Evolutionary conservation across 2,888 invertebrate genomes (phyloP).

Genomic region (Pedicia rivosa): DNA sequence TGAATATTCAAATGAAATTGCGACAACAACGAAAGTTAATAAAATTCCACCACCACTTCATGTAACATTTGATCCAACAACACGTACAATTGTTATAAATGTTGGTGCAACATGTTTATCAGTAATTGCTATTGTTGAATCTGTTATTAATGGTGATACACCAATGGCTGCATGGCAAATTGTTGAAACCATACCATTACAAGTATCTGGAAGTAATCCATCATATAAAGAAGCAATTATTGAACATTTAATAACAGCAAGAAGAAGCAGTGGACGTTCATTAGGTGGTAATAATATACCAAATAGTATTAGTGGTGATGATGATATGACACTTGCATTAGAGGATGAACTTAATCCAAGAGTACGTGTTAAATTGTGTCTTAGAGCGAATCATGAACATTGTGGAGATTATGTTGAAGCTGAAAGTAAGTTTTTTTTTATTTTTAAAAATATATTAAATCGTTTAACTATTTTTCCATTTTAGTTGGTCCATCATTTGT

Average conservation of each 20-base stretch:
- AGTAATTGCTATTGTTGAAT: constrained; percentile 60
- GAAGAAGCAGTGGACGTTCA: constrained; percentile 35
- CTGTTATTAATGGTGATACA: constrained; percentile 40
- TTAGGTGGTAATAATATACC: constrained; percentile 23
- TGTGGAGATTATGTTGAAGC: constrained; percentile 75
- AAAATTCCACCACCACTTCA: constrained; percentile 65
- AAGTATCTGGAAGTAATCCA: constrained; percentile 51
- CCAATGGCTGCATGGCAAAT: constrained; percentile 48
- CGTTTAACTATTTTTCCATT: constrained; percentile 16
- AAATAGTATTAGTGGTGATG: no score
- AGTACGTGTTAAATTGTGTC: constrained; percentile 66
- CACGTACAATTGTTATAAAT: constrained; percentile 59
- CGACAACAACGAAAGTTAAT: constrained; percentile 68
- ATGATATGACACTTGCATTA: constrained; percentile 37
- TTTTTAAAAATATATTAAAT: constrained; percentile 9
- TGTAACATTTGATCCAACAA: constrained; percentile 68
- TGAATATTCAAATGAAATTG: constrained; percentile 71
- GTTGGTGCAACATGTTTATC: constrained; percentile 65
- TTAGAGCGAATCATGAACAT: constrained; percentile 62
- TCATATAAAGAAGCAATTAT: constrained; percentile 55
- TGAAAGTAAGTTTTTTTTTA: constrained; percentile 46
- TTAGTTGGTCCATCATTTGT: constrained; percentile 68
- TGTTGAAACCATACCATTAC: constrained; percentile 53
- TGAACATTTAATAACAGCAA: constrained; percentile 38
- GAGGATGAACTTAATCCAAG: constrained; percentile 47